Percentiles rank a stretch among this genome's conserved stretches.
Evolutionary conservation across 2,888 invertebrate genomes (phyloP).

Genomic region (Drosophila nr. perissopoda): DNA sequence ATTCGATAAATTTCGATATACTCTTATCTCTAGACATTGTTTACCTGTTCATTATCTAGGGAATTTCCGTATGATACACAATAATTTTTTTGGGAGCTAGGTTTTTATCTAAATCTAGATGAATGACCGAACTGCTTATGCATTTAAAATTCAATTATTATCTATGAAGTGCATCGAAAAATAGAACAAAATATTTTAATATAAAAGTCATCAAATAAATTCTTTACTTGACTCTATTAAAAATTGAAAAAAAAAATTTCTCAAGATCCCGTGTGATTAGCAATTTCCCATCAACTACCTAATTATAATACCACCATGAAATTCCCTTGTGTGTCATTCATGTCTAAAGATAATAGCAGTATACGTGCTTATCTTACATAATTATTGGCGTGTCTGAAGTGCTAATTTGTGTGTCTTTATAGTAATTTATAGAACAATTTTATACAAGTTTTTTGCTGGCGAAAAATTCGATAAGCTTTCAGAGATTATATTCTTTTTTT

Average conservation of each 20-base stretch:
- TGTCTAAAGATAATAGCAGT: neutral
- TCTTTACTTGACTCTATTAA: neutral
- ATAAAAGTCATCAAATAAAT: neutral
- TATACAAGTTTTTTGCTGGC: neutral
- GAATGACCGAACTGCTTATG: neutral
- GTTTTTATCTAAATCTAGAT: conserved; percentile 9
- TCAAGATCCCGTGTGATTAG: neutral
- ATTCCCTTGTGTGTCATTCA: neutral
- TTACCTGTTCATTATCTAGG: neutral
- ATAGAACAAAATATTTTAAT: neutral
- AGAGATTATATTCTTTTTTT: neutral
- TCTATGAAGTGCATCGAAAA: neutral
- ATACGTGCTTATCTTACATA: conserved; percentile 15
- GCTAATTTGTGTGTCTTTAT: conserved; percentile 19
- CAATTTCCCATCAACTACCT: neutral
- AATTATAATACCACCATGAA: neutral
- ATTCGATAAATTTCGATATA: conserved; percentile 34
- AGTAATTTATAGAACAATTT: neutral
- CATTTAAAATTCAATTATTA: neutral
- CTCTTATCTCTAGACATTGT: conserved; percentile 34
- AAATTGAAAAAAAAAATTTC: neutral
- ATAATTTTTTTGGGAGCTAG: neutral
- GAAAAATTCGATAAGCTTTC: neutral
- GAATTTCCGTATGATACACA: neutral
- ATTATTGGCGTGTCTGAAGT: conserved; percentile 2